Base-by-base conservation (phyloP, 2,888 invertebrate genomes). In the Eristalis tenax region DNA sequence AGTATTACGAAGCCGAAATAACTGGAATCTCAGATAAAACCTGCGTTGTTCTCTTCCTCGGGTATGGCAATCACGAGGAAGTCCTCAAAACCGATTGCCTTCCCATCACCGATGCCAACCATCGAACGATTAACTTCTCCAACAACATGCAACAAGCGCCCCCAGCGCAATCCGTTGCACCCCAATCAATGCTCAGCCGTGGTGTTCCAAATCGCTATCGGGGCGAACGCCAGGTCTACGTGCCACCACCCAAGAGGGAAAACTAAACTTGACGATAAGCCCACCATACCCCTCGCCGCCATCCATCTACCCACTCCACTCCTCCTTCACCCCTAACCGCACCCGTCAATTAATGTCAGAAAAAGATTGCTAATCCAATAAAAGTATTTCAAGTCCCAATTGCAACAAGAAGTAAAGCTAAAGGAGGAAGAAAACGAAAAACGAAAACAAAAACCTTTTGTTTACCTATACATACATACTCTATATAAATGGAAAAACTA, bases 61-160 rank as follows among this genome's bases (percentile, higher is more conserved):
- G 97, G 73, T 98, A 98, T 92, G 97, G 97, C 61, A 98, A 98
- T 93, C 96, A 96, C 89, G 98, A 98, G 92, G 98, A 98, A 93
- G 97, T 98, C 23, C 94, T 97, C 26, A 96, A 97, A 91, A 94
- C 94, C 15, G 97, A 98, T 93, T 97, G 98, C 91, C 94, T 96
- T 91, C 97, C 97, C 5, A 92, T 95, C 76, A 94, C 94, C 10
- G 92, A 92, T 88, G 90, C 89, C 2, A 91, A 92, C 32, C 90
- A 92, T 88, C 89, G 91, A 63, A 90, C 92, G 10, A 85, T 93
- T 1, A 88, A 89, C 32, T 86, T 89, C 26, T 63, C 84, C 13
- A 91, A 89, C 80, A 90, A 90, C 61, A 90, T 89, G 63, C 77
- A 89, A 18, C 89, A 89, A 38, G 66, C 66, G 13, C 88, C 81